Evolutionary conservation across 2,113 vertebrate species (phyloP).

Genomic region (Ploceus nigricollis): DNA sequence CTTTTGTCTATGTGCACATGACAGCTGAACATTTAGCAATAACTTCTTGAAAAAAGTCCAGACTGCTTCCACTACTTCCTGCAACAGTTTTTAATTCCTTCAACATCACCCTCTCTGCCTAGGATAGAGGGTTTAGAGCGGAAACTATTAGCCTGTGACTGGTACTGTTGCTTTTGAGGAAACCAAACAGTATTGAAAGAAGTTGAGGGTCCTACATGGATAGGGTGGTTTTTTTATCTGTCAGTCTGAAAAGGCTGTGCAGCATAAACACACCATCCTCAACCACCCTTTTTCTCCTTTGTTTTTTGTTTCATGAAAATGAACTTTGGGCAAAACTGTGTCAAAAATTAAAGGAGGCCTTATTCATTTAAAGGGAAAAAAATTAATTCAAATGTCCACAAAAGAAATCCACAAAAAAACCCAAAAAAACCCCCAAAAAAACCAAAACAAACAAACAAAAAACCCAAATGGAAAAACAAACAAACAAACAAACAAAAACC

Average conservation of each 20-base stretch:
- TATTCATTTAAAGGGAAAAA: background rate
- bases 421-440: no score
- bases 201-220: rapidly evolving
- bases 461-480: no score
- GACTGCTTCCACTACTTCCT: background rate
- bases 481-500: background rate
- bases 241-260: background rate
- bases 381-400: background rate
- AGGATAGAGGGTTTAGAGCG: background rate
- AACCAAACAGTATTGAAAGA: background rate
- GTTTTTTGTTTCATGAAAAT: background rate
- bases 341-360: background rate
- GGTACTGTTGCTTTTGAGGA: background rate
- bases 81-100: background rate
- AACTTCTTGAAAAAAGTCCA: background rate
- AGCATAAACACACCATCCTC: background rate
- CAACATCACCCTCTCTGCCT: background rate
- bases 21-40: background rate
- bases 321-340: background rate
- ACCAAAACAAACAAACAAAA: no score
- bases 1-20: background rate
- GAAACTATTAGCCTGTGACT: background rate
- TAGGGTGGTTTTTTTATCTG: background rate
- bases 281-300: no score
- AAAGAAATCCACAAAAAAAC: rapidly evolving